These are phyloP conservation scores for Eumaeus atala DNA, from an alignment of 1,140 invertebrate species.

Conservation along the genomic window DNA sequence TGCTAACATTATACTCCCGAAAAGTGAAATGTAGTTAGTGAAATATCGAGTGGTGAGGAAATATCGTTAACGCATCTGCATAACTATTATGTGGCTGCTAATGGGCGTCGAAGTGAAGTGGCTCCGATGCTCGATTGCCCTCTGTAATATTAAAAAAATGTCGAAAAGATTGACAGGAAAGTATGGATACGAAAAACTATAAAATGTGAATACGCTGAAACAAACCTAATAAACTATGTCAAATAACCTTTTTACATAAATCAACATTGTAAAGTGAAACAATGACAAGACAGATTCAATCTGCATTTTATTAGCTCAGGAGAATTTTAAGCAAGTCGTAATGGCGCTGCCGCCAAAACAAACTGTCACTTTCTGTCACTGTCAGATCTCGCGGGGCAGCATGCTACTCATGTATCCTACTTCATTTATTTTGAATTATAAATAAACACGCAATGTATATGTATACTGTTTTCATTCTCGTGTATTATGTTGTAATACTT, in stretches of 20 bases:
- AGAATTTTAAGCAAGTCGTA: slow-evolving; percentile 11
- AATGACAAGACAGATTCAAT: slow-evolving; percentile 5
- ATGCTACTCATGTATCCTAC: slow-evolving; percentile 25
- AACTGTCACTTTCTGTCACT: slow-evolving; percentile 37
- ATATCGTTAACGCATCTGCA: too few species aligned
- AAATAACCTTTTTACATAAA: slow-evolving; percentile 1
- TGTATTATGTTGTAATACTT: slow-evolving; percentile 3
- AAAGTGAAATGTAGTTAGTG: too few species aligned
- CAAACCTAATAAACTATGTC: too few species aligned
- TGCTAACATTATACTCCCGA: too few species aligned
- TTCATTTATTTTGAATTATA: slow-evolving; percentile 27
- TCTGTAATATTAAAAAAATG: too few species aligned
- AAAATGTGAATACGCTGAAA: too few species aligned
- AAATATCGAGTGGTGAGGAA: too few species aligned
- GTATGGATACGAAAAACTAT: too few species aligned
- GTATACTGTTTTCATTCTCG: neutral
- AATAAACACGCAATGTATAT: slow-evolving; percentile 23
- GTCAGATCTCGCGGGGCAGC: slow-evolving; percentile 23
- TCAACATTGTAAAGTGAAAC: neutral
- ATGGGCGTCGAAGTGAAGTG: too few species aligned
- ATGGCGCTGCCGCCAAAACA: slow-evolving; percentile 34
- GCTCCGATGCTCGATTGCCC: too few species aligned
- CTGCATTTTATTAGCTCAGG: slow-evolving; percentile 6
- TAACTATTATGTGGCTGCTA: too few species aligned
- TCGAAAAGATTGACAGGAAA: too few species aligned